A percentile compares a stretch with the other conserved stretches of the same genome.
Evolutionary conservation across 1,140 invertebrate species (phyloP).

Genomic region (Epicauta chinensis): DNA sequence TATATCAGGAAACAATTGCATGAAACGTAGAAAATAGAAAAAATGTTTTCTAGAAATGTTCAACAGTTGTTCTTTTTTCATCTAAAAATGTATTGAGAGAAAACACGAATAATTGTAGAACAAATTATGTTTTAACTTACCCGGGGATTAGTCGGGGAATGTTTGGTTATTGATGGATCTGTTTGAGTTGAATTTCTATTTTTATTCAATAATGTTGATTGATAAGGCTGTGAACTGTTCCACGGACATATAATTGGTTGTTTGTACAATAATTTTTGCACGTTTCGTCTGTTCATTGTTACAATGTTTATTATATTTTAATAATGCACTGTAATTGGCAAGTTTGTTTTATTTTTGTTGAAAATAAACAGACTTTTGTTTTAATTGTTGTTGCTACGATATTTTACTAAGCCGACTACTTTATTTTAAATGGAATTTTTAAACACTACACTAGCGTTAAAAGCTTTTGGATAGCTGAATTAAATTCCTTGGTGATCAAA

Average conservation of each 20-base stretch:
- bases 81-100: background rate
- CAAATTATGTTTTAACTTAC: constrained; percentile 2
- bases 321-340: background rate
- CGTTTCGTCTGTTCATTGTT: constrained; percentile 3
- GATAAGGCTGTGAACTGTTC: constrained; percentile 27
- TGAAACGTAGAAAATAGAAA: constrained; percentile 38
- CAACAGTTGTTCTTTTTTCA: background rate
- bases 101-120: too few relatives aligned
- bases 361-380: too few relatives aligned
- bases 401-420: too few relatives aligned
- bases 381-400: too few relatives aligned
- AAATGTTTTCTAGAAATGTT: constrained; percentile 30
- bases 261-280: constrained; percentile 8
- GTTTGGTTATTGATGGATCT: constrained; percentile 1
- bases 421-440: too few relatives aligned
- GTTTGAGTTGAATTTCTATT: constrained; percentile 23
- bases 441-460: too few relatives aligned
- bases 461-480: too few relatives aligned
- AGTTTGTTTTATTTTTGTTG: too few relatives aligned
- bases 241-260: constrained; percentile 31
- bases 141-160: constrained; percentile 12
- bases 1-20: constrained; percentile 39
- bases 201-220: constrained; percentile 20
- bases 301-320: constrained; percentile 1
- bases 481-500: too few relatives aligned